Evolutionary conservation across 2,888 invertebrate species (phyloP).

Genomic region (Mythimna loreyi): DNA sequence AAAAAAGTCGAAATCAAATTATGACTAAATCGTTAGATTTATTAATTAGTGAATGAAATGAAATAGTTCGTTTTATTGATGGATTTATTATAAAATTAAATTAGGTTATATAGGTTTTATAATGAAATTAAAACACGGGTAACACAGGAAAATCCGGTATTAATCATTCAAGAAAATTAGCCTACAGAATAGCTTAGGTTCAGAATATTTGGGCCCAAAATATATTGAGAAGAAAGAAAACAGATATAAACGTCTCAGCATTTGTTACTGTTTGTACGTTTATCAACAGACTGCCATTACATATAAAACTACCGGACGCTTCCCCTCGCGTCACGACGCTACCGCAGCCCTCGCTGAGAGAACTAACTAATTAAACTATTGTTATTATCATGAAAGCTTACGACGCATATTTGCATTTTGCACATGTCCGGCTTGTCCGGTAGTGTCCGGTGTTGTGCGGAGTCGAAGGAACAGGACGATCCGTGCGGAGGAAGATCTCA

Average conservation of each 20-base stretch:
- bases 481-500: background rate
- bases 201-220: too few relatives aligned
- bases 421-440: background rate
- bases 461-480: too few relatives aligned
- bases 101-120: too few relatives aligned
- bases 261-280: background rate
- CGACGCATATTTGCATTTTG: background rate
- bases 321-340: background rate
- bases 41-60: conserved; percentile 8
- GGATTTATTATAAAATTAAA: too few relatives aligned
- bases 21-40: background rate
- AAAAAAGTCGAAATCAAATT: too few relatives aligned
- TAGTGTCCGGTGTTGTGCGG: too few relatives aligned
- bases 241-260: too few relatives aligned
- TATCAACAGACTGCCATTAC: background rate
- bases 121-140: background rate
- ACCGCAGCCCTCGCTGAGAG: background rate
- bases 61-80: background rate
- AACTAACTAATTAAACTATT: conserved; percentile 8
- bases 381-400: conserved; percentile 5
- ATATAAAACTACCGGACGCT: background rate
- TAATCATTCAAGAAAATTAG: background rate
- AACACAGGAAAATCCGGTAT: background rate
- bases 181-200: background rate
- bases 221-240: too few relatives aligned